Evolutionary conservation across 2,888 invertebrate genomes (phyloP), one percentile per base, ranked within the genome.

Genomic region (Sthenelais limicola): DNA sequence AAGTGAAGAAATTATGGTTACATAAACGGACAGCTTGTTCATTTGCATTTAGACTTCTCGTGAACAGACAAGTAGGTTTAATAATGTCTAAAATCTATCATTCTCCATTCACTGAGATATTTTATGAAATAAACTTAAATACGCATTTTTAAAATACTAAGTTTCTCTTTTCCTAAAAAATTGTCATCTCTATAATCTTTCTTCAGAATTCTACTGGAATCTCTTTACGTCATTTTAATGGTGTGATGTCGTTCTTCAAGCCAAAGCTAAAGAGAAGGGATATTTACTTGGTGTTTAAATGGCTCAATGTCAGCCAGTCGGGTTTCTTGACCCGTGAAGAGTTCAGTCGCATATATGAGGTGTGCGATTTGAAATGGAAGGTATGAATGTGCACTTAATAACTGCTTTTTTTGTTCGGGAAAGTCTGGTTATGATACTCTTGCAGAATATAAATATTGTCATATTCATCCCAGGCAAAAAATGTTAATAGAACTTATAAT

Each of bases 11-110:
- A 82, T 84, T 96, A 54, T 89, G 94, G 76, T 89, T 95, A 76
- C 95, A 96, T 88, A 92, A 94, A 81, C 90, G 94, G 21, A 91
- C 92, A 82, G 95, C 94, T 0, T 93, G 94, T 83, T 92, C 93
- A 51, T 91, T 93, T 82, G 94, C 95, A 0, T 95, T 95, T 87
- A 90, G 93, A 52, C 90, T 95, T 73, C 89, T 95, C 21, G 93
- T 94, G 75, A 94, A 94, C 32, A 92, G 92, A 76, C 92, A 93
- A 80, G 87, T 87, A 76, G 74, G 78, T 77, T n/a, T 35, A 12
- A n/a, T n/a, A n/a, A n/a, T n/a, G n/a, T n/a, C n/a, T n/a, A n/a
- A n/a, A n/a, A n/a, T n/a, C n/a, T n/a, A n/a, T n/a, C n/a, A n/a
- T n/a, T n/a, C n/a, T n/a, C n/a, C n/a, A n/a, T n/a, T n/a, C n/a